phyloP scores from a whole-genome alignment of 2,888 invertebrate species.

The Epirrhoe alternata region DNA sequence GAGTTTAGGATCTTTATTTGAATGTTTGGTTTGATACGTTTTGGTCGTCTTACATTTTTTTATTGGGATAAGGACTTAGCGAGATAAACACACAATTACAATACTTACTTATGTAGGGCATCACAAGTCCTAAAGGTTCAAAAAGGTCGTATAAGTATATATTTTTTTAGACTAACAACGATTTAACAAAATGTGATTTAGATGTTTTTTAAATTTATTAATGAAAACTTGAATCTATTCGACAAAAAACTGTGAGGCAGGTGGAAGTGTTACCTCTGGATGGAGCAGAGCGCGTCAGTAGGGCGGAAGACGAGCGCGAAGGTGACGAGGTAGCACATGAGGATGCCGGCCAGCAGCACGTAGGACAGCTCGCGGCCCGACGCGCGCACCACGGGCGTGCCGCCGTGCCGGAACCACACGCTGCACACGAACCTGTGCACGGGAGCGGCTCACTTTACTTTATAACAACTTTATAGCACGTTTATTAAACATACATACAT shows the following conservation, averaged over 20 bases:
- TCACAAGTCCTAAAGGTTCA: no score
- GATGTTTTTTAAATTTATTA: no score
- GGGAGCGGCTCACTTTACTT: no score
- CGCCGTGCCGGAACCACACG: conserved; percentile 94
- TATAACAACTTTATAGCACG: not conserved
- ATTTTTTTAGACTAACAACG: no score
- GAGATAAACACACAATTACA: no score
- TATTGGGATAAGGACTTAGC: not conserved
- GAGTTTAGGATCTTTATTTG: not conserved
- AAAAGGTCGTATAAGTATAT: no score
- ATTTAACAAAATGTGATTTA: no score
- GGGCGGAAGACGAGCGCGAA: conserved; percentile 95
- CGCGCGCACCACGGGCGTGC: conserved; percentile 98
- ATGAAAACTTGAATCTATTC: no score
- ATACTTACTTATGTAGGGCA: no score
- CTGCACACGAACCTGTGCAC: conserved; percentile 89
- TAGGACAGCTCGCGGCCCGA: conserved; percentile 96
- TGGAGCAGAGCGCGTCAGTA: conserved; percentile 94
- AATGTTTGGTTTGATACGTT: not conserved
- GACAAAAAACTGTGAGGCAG: no score
- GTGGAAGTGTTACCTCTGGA: conserved; percentile 89
- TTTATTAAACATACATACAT: no score
- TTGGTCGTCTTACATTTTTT: not conserved
- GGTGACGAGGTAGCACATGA: conserved; percentile 96
- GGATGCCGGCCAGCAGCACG: conserved; percentile 94